Evolutionary conservation across 2,888 invertebrate species (phyloP), one percentile per base, ranked within the genome.

Genomic region (Mythimna ferrago): DNA sequence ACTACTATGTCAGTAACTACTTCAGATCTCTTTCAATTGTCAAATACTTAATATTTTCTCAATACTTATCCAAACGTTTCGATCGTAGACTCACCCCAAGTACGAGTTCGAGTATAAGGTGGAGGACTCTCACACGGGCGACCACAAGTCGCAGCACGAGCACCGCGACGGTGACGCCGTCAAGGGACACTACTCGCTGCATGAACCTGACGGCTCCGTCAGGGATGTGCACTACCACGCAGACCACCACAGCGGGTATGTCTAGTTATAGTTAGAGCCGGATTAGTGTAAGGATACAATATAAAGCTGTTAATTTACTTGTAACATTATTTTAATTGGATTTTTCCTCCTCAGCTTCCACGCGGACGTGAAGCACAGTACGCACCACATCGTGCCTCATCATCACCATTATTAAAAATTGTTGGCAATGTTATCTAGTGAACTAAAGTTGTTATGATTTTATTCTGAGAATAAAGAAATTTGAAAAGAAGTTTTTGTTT

Each of bases 111-210:
- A 57, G 57, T 97, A 96, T 87, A 96, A 96, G 51, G 96, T 96
- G n/a, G 92, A 95, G 76, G 97, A 97, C 81, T 93, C 92, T 14
- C 96, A 96, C 87, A 97, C 96, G 44, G 96, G 96, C 16, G 97
- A 97, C 88, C 91, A 93, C 86, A 96, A 96, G 89, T 91, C 92
- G 44, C 96, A 96, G 87, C 95, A 96, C 75, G 97, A 97, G 87
- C 86, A 88, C 51, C 92, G 95, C 56, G 94, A 96, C 71, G 96
- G 96, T 26, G 96, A 96, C 83, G 89, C 88, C 32, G 96, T 96
- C 54, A 88, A 90, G 71, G 90, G 90, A 21, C 83, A 90, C 70
- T 90, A 89, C 86, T 84, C 87, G 11, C 90, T 96, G 51, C 95
- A 96, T 73, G 93, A 97, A 81, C 94, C 96, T 51, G 96, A 95